Evolutionary conservation across 2,113 vertebrate species (phyloP).

Genomic region (Mugil cephalus): DNA sequence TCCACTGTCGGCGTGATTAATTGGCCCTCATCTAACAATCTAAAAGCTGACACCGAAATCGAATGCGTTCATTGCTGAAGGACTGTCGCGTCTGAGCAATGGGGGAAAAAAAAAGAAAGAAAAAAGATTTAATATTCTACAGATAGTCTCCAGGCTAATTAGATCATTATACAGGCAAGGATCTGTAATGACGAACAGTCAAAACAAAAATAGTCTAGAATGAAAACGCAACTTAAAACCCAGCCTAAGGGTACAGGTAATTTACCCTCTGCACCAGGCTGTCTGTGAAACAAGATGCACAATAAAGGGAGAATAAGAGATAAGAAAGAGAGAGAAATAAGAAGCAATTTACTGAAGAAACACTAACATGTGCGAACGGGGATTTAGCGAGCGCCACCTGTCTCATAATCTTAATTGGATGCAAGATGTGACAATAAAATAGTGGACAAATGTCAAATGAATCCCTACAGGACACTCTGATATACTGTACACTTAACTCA

Average conservation of each 20-base stretch:
- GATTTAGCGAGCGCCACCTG: not conserved
- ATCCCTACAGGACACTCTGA: too few species aligned
- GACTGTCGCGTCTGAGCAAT: not conserved
- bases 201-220: conserved; percentile 12
- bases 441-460: too few species aligned
- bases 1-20: not conserved
- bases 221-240: conserved; percentile 26
- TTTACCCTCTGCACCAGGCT: conserved; percentile 10
- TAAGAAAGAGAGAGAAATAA: conserved; percentile 8
- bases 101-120: not conserved
- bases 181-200: conserved; percentile 12
- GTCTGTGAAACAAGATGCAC: not conserved
- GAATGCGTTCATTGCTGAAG: conserved; percentile 11
- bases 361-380: not conserved
- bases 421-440: not conserved
- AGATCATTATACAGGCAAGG: conserved; percentile 12
- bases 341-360: not conserved
- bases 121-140: not conserved
- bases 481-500: too few species aligned
- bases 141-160: conserved; percentile 22
- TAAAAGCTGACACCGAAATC: conserved; percentile 9
- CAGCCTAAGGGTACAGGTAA: not conserved
- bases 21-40: not conserved
- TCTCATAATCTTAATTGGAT: not conserved
- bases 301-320: conserved; percentile 1